These are phyloP conservation scores for Melanogrammus aeglefinus DNA, from an alignment of 2,797 vertebrate genomes.

Conservation along the genomic window DNA sequence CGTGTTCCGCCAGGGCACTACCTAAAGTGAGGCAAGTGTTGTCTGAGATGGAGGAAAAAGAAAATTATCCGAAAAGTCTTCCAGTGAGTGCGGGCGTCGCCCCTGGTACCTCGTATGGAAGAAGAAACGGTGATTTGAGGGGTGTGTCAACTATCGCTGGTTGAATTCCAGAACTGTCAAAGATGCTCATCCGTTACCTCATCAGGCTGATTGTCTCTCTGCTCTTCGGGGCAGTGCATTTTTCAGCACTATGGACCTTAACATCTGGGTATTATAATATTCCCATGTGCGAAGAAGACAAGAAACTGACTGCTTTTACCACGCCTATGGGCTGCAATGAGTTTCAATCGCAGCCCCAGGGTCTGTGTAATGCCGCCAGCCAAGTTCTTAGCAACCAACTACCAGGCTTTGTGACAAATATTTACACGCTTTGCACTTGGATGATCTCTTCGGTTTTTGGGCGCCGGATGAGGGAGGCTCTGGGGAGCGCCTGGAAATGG, in stretches of 20 bases:
- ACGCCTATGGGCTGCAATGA: slow-evolving; percentile 15
- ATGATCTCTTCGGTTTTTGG: not conserved
- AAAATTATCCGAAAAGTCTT: slow-evolving; percentile 30
- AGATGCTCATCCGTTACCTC: too few species aligned
- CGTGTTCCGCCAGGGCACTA: slow-evolving; percentile 16
- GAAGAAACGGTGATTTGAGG: slow-evolving; percentile 14
- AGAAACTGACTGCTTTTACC: slow-evolving; percentile 19
- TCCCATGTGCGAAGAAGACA: slow-evolving; percentile 13
- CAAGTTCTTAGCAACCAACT: too few species aligned
- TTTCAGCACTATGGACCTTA: too few species aligned
- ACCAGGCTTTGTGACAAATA: not conserved
- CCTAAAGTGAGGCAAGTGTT: slow-evolving; percentile 19
- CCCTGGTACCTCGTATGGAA: slow-evolving; percentile 23
- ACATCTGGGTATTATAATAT: not conserved
- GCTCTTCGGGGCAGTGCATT: too few species aligned
- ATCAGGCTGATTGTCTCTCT: too few species aligned
- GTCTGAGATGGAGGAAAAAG: slow-evolving; percentile 34
- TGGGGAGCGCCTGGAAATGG: too few species aligned
- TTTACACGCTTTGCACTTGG: slow-evolving; percentile 14
- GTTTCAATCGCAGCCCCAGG: slow-evolving; percentile 14
- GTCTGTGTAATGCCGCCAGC: slow-evolving; percentile 15
- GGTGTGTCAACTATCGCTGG: slow-evolving; percentile 11
- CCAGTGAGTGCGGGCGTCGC: slow-evolving; percentile 26
- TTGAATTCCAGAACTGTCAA: slow-evolving; percentile 16
- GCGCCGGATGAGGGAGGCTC: not conserved